phyloP scores from a whole-genome alignment of 64 coral and sea anemone species.

The Platygyra sinensis region DNA sequence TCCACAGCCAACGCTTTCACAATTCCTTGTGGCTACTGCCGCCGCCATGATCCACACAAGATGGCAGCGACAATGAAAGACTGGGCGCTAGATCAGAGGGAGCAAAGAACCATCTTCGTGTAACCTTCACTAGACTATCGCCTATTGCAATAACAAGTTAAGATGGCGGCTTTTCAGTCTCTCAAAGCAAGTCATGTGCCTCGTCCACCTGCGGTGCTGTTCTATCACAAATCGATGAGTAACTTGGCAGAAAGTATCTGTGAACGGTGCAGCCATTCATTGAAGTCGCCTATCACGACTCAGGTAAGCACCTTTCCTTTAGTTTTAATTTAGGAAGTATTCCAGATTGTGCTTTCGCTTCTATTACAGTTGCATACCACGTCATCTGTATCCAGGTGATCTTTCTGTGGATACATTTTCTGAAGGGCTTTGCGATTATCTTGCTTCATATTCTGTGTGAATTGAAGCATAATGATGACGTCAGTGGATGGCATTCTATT shows the following conservation, averaged over 20 bases:
- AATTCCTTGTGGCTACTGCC: conserved; percentile 13
- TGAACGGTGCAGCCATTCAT: conserved; percentile 57
- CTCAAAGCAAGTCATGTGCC: conserved; percentile 28
- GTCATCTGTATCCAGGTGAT: no score
- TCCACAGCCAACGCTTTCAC: conserved; percentile 57
- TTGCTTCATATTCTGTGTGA: no score
- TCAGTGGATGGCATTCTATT: no score
- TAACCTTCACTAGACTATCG: background rate
- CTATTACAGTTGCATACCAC: no score
- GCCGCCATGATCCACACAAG: conserved; percentile 35
- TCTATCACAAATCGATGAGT: conserved; percentile 89
- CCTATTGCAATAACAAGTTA: background rate
- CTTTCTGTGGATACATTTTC: no score
- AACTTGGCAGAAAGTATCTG: conserved; percentile 73
- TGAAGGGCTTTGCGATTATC: no score
- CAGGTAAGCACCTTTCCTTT: conserved; percentile 6
- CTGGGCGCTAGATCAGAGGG: no score
- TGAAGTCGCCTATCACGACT: conserved; percentile 16
- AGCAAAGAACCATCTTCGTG: no score
- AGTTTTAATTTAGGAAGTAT: no score
- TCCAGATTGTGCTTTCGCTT: no score
- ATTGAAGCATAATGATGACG: no score
- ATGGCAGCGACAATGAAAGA: no score
- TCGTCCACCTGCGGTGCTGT: conserved; percentile 77
- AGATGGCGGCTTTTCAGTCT: conserved; percentile 46